Conservation (phyloP, 1,140 invertebrate species). For the Spodoptera frugiperda region DNA sequence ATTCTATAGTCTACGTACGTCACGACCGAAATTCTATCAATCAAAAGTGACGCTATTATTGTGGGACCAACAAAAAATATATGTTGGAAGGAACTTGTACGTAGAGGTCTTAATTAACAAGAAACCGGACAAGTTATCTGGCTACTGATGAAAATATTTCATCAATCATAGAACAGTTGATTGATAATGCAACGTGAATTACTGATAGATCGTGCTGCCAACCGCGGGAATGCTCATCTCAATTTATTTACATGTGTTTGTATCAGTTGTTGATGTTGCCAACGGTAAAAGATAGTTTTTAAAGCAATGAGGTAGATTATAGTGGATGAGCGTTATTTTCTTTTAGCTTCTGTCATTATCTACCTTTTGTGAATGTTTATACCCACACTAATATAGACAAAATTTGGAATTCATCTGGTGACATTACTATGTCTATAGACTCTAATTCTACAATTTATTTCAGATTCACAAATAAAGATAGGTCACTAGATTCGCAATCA, state of each 20-base stretch:
- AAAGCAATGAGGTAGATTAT: constrained; percentile 4
- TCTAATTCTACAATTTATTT: too few relatives aligned
- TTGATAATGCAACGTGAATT: constrained; percentile 85
- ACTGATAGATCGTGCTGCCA: constrained; percentile 80
- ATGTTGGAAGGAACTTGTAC: constrained; percentile 53
- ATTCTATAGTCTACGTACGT: constrained; percentile 14
- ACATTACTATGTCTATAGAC: too few relatives aligned
- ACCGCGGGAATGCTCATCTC: constrained; percentile 73
- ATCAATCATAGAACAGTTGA: constrained; percentile 82
- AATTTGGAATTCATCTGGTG: background rate
- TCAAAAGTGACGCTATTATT: constrained; percentile 44
- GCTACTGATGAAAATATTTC: constrained; percentile 82
- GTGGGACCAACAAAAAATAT: constrained; percentile 7
- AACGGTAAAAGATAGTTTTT: constrained; percentile 70
- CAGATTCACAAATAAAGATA: too few relatives aligned
- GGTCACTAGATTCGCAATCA: too few relatives aligned
- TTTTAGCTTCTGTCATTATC: too few relatives aligned
- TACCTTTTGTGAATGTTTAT: too few relatives aligned
- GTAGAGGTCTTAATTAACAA: constrained; percentile 81
- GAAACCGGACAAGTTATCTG: constrained; percentile 76
- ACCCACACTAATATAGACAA: too few relatives aligned
- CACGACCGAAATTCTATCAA: constrained; percentile 18
- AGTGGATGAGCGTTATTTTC: background rate
- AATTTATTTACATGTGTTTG: constrained; percentile 84
- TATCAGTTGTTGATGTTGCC: constrained; percentile 82